phyloP scores from a whole-genome alignment of 2,888 invertebrate species.

The Cantharis lateralis region DNA sequence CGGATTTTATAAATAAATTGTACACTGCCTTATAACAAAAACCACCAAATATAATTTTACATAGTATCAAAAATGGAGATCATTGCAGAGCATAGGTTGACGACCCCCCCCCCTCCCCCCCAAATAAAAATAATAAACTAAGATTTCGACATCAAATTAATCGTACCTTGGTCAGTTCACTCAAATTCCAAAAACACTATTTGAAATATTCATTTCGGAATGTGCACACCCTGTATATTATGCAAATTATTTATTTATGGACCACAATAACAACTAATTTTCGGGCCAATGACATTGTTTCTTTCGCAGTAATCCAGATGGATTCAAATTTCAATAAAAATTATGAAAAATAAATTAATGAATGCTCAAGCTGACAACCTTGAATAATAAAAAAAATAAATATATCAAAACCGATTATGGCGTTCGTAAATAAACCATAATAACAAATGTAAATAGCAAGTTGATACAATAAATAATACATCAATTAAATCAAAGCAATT shows the following conservation, averaged over 20 bases:
- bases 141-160: too few species aligned
- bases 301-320: not conserved
- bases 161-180: too few species aligned
- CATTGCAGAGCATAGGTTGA: too few species aligned
- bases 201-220: not conserved
- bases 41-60: too few species aligned
- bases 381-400: not conserved
- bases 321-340: not conserved
- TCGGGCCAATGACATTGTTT: not conserved
- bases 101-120: too few species aligned
- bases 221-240: not conserved
- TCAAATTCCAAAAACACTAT: too few species aligned
- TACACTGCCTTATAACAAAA: too few species aligned
- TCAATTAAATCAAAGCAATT: not conserved
- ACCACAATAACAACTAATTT: not conserved
- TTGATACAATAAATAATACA: not conserved
- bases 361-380: not conserved
- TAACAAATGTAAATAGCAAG: not conserved
- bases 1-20: too few species aligned
- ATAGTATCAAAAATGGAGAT: too few species aligned
- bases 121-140: too few species aligned
- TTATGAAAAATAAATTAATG: not conserved
- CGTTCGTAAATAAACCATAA: not conserved
- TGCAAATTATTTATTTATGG: not conserved
- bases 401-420: not conserved